Evolutionary conservation across 1,140 invertebrate species (phyloP), one percentile per base, ranked within the genome.

Genomic region (Pseudobourletiella spinata): DNA sequence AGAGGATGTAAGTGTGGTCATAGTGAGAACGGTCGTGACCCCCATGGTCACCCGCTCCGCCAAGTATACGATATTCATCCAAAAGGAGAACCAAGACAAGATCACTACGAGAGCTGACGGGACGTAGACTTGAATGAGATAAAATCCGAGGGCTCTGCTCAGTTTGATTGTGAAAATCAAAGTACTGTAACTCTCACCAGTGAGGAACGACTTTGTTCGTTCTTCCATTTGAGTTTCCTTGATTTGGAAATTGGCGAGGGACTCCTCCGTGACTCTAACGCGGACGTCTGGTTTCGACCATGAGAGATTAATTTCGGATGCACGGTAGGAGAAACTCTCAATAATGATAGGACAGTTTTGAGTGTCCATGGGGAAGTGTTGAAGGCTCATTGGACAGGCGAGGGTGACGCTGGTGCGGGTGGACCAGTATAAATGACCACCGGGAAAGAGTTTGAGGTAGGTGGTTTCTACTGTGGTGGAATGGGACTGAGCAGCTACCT

Each of bases 1-100:
- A n/a, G 76, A 79, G 52, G 80, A 81, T 70, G 82, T 79, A 20
- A 82, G 73, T 30, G 80, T 82, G 14, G 80, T 81, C 76, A 82
- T 81, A 22, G 81, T 81, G 56, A 80, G 76, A 62, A 81, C 75
- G 63, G 76, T 80, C 30, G 79, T 80, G 57, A 81, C 80, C 20
- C 79, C 77, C 18, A 79, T 73, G n/a, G 77, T 73, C 8, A 79
- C 77, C 35, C 79, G 70, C 6, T 80, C 79, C 8, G 8, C 32
- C 8, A 39, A 11, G 32, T n/a, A 39, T 11, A 11, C 32, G 8
- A 11, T n/a, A n/a, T 39, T 76, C 4, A 48, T 39, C 32, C 32
- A 39, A n/a, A 39, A 39, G 8, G 32, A 8, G 8, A 39, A 39
- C 8, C 8, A 39, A 39, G 32, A 39, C 8, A 39, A 8, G 8